phyloP scores from a whole-genome alignment of 2,888 invertebrate genomes.

The Pheosia tremula region DNA sequence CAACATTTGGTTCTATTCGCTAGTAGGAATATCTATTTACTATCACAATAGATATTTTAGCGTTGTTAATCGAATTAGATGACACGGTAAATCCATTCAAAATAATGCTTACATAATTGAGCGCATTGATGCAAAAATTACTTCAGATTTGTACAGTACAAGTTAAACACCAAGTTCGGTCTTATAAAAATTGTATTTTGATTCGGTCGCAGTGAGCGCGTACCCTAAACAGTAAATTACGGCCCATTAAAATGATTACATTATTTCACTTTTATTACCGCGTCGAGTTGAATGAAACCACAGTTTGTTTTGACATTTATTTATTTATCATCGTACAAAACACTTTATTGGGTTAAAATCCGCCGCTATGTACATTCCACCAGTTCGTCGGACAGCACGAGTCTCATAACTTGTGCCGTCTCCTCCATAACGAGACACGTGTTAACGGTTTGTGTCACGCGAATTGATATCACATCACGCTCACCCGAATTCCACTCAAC shows the following conservation, averaged over 20 bases:
- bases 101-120: too few relatives aligned
- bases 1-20: too few relatives aligned
- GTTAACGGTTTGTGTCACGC: slow-evolving; percentile 34
- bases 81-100: too few relatives aligned
- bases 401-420: slow-evolving; percentile 18
- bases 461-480: slow-evolving; percentile 29
- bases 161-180: neutral
- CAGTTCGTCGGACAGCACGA: neutral
- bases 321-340: neutral
- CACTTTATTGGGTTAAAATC: neutral
- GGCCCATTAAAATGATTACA: slow-evolving; percentile 26
- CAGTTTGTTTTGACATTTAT: slow-evolving; percentile 17
- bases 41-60: too few relatives aligned
- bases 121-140: too few relatives aligned
- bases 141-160: too few relatives aligned
- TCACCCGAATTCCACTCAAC: slow-evolving; percentile 30
- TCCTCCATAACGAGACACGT: slow-evolving; percentile 9
- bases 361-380: neutral
- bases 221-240: slow-evolving; percentile 19
- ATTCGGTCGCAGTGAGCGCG: neutral
- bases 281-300: slow-evolving; percentile 25
- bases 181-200: neutral
- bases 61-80: too few relatives aligned
- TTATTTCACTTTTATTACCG: slow-evolving; percentile 29
- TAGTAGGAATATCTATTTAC: too few relatives aligned